These are phyloP conservation scores for Pitta sordida DNA, from an alignment of 2,113 vertebrate species.

Conservation along the genomic window DNA sequence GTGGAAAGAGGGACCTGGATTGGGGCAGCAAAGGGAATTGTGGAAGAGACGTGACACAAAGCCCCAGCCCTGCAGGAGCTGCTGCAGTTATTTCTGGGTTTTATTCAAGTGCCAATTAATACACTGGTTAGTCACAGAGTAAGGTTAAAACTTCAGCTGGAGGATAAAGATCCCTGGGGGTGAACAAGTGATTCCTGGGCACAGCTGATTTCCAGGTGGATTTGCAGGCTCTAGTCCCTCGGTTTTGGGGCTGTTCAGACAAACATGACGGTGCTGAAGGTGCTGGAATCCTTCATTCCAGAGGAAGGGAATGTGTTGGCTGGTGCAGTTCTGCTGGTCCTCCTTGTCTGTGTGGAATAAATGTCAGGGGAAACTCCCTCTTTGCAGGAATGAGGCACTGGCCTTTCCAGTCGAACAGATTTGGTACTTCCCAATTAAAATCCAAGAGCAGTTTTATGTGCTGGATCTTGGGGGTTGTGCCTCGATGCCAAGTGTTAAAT, in stretches of 20 bases:
- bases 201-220: neutral
- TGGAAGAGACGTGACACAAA: neutral
- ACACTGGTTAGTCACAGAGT: neutral
- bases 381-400: neutral
- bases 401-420: neutral
- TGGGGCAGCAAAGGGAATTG: too few relatives aligned
- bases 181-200: neutral
- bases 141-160: neutral
- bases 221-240: neutral
- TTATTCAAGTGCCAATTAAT: neutral
- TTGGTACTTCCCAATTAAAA: neutral
- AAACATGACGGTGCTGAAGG: neutral
- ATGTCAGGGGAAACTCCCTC: neutral
- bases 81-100: neutral
- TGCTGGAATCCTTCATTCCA: neutral
- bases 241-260: neutral
- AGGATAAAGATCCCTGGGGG: neutral
- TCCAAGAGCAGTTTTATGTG: neutral
- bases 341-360: neutral
- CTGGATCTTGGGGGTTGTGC: neutral
- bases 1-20: too few relatives aligned
- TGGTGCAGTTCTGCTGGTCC: neutral
- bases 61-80: neutral
- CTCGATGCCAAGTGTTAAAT: neutral
- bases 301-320: neutral